Conservation (phyloP, 1,140 invertebrate genomes). For the Matsumurasca onukii region DNA sequence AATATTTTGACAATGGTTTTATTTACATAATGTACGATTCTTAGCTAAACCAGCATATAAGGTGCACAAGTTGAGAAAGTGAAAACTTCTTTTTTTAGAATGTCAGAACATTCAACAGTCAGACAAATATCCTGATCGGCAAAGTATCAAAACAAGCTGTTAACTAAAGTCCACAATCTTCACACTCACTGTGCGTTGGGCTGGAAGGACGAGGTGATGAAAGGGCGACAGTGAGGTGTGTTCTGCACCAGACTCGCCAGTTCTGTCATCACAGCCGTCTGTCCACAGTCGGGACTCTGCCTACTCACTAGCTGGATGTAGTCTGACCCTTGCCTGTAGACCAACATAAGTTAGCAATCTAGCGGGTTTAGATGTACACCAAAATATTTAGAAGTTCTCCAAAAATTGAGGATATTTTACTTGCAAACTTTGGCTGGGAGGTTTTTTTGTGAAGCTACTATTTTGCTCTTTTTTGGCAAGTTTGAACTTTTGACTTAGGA, state of each 20-base stretch:
- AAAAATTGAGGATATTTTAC: too few species aligned
- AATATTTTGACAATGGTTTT: constrained; percentile 9
- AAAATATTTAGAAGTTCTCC: too few species aligned
- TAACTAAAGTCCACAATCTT: too few species aligned
- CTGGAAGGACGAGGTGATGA: constrained; percentile 19
- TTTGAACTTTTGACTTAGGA: too few species aligned
- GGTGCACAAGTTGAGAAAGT: background rate
- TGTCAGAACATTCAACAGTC: background rate
- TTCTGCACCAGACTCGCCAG: constrained; percentile 52
- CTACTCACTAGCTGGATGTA: constrained; percentile 30
- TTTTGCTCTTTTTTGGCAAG: too few species aligned
- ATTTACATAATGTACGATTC: background rate
- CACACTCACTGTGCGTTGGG: constrained; percentile 10
- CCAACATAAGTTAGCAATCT: too few species aligned
- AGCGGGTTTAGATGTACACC: too few species aligned
- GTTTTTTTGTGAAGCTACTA: too few species aligned
- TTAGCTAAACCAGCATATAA: background rate
- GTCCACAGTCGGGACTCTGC: constrained; percentile 27
- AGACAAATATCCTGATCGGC: background rate
- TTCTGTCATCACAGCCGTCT: constrained; percentile 53
- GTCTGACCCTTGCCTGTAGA: constrained; percentile 36
- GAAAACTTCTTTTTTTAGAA: background rate
- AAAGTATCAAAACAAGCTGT: too few species aligned
- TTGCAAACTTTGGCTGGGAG: too few species aligned
- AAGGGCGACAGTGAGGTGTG: constrained; percentile 23